phyloP scores from a whole-genome alignment of 2,888 invertebrate genomes.

The Thereva unica region DNA sequence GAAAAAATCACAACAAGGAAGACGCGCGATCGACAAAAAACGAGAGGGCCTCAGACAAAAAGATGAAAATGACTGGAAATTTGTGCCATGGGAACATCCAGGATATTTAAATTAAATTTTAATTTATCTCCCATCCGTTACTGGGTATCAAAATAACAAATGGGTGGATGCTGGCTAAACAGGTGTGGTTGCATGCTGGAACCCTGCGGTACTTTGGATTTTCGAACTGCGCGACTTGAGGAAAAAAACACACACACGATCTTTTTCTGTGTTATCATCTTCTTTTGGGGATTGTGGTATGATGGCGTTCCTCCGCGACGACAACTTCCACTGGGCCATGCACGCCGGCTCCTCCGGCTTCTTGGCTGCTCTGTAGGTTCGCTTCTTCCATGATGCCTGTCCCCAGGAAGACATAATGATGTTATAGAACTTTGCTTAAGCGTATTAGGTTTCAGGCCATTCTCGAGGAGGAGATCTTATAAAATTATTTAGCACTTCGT shows the following conservation, averaged over 20 bases:
- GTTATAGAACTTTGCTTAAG: conserved; percentile 28
- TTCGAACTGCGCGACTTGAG: too few species aligned
- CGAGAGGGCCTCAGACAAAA: conserved; percentile 6
- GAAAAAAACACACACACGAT: too few species aligned
- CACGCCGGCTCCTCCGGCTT: conserved; percentile 19
- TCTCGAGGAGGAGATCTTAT: conserved; percentile 14
- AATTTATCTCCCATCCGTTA: conserved; percentile 39
- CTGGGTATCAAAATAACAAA: conserved; percentile 38
- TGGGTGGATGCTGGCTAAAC: conserved; percentile 39
- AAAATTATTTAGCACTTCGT: conserved; percentile 37
- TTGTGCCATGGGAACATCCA: conserved; percentile 35
- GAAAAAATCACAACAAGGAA: neutral
- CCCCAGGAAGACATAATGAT: conserved; percentile 36
- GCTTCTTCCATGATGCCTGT: conserved; percentile 22
- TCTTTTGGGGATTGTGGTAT: too few species aligned
- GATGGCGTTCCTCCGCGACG: too few species aligned
- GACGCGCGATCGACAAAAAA: neutral
- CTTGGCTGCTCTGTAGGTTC: conserved; percentile 24
- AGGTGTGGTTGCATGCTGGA: conserved; percentile 35
- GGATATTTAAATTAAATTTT: conserved; percentile 41
- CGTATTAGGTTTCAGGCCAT: conserved; percentile 31
- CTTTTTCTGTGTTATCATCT: too few species aligned
- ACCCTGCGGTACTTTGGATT: too few species aligned
- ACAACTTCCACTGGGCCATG: neutral
- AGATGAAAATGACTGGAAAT: conserved; percentile 23